Evolutionary conservation across 1,140 invertebrate genomes (phyloP).

Genomic region (Riptortus pedestris): DNA sequence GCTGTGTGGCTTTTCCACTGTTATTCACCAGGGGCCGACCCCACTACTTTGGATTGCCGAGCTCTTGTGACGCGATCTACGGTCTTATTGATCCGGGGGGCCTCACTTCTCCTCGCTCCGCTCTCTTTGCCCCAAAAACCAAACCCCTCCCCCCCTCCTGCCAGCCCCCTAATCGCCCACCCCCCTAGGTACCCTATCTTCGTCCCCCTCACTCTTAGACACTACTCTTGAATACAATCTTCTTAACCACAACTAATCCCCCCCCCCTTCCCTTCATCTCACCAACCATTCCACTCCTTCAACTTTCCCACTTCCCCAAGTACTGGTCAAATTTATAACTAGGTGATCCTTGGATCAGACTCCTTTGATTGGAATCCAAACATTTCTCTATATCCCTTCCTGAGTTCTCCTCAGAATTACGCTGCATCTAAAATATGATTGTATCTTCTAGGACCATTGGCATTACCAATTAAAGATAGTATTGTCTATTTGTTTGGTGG

Average conservation of each 20-base stretch:
- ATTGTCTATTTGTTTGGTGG: too few species aligned
- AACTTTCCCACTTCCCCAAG: too few species aligned
- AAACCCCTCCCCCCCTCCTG: background rate
- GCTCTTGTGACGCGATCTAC: conserved; percentile 29
- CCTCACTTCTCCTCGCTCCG: conserved; percentile 15
- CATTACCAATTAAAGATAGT: too few species aligned
- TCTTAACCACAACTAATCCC: background rate
- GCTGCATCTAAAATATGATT: too few species aligned
- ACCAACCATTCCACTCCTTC: too few species aligned
- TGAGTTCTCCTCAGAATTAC: too few species aligned
- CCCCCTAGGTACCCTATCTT: conserved; percentile 1
- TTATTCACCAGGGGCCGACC: conserved; percentile 34
- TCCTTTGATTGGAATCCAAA: too few species aligned
- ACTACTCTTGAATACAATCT: background rate
- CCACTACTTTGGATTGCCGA: conserved; percentile 28
- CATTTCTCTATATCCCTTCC: too few species aligned
- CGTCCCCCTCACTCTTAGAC: background rate
- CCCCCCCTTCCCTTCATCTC: too few species aligned
- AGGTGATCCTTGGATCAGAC: too few species aligned
- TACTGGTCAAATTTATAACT: too few species aligned
- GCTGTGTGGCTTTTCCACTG: conserved; percentile 32
- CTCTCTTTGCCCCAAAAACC: conserved; percentile 22
- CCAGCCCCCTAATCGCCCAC: conserved; percentile 1
- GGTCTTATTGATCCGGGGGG: conserved; percentile 26
- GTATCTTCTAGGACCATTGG: too few species aligned